These are phyloP conservation scores for Enteromius viviparus DNA, from an alignment of 2,797 vertebrate genomes.

Conservation along the genomic window DNA sequence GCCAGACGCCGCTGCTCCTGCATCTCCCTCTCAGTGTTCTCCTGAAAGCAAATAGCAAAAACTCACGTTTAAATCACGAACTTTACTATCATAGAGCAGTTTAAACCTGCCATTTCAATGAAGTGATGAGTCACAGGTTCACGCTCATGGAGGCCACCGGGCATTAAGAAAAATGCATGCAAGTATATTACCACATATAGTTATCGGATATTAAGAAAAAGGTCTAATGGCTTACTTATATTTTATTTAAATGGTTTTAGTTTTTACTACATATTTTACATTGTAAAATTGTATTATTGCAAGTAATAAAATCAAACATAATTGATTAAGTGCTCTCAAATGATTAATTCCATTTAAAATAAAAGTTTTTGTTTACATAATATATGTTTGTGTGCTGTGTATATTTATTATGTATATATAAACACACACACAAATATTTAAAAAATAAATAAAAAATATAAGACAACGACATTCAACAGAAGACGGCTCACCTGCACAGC, in stretches of 20 bases:
- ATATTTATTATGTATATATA: not conserved
- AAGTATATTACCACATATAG: not conserved
- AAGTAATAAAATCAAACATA: not conserved
- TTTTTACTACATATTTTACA: no score
- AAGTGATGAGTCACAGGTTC: not conserved
- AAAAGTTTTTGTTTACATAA: no score
- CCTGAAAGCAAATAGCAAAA: slow-evolving; percentile 64
- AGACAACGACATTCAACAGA: not conserved
- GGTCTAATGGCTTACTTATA: not conserved
- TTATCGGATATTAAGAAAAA: not conserved
- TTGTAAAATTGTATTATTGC: not conserved
- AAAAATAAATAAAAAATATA: no score
- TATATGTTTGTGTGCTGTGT: no score
- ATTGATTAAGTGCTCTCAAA: not conserved
- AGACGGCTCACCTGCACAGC: slow-evolving; percentile 74
- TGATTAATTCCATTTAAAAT: no score
- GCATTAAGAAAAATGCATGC: not conserved
- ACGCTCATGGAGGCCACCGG: not conserved
- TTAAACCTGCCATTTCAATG: not conserved
- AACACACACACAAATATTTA: no score
- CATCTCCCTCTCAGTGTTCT: slow-evolving; percentile 80
- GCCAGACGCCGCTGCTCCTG: slow-evolving; percentile 80
- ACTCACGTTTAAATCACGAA: not conserved
- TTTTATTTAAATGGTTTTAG: not conserved
- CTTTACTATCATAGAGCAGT: not conserved